Conservation (phyloP, 2,888 invertebrate genomes). For the Drosophila monieri region DNA sequence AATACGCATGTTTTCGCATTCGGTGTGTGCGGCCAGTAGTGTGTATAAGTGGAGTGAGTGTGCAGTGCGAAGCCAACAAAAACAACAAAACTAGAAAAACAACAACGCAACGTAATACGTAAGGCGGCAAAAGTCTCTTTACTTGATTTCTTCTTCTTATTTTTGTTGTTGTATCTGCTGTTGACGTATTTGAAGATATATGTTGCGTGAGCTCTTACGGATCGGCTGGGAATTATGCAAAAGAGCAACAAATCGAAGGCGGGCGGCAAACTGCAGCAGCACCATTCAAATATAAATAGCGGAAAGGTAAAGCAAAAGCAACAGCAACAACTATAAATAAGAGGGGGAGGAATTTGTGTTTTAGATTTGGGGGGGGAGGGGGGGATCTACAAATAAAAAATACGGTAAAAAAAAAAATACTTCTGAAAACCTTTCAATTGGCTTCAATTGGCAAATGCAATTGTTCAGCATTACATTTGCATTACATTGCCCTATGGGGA, state of each 20-base stretch:
- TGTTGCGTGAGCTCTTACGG: slow-evolving; percentile 1
- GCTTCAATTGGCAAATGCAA: slow-evolving; percentile 65
- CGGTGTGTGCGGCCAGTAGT: slow-evolving; percentile 42
- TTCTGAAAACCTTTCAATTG: slow-evolving; percentile 64
- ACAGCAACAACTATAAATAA: slow-evolving; percentile 58
- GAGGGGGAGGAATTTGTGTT: slow-evolving; percentile 10
- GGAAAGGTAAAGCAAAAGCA: slow-evolving; percentile 64
- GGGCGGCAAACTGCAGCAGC: slow-evolving; percentile 56
- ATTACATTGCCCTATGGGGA: slow-evolving; percentile 62
- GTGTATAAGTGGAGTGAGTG: slow-evolving; percentile 20
- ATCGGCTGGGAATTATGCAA: slow-evolving; percentile 66
- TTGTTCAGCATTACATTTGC: slow-evolving; percentile 62
- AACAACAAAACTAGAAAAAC: slow-evolving; percentile 37
- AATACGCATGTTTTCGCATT: slow-evolving; percentile 50
- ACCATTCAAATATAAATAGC: slow-evolving; percentile 54
- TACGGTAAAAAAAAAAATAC: slow-evolving; percentile 5
- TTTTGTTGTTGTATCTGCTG: not conserved
- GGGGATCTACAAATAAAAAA: slow-evolving; percentile 12
- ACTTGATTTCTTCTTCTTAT: not conserved
- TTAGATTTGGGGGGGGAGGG: slow-evolving; percentile 9
- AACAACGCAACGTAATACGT: slow-evolving; percentile 44
- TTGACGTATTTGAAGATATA: slow-evolving; percentile 38
- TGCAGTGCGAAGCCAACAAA: slow-evolving; percentile 36
- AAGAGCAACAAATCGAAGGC: slow-evolving; percentile 62
- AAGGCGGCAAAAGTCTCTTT: slow-evolving; percentile 10